These are phyloP conservation scores for Ridgeia piscesae DNA, from an alignment of 1,140 invertebrate species.

Conservation along the genomic window DNA sequence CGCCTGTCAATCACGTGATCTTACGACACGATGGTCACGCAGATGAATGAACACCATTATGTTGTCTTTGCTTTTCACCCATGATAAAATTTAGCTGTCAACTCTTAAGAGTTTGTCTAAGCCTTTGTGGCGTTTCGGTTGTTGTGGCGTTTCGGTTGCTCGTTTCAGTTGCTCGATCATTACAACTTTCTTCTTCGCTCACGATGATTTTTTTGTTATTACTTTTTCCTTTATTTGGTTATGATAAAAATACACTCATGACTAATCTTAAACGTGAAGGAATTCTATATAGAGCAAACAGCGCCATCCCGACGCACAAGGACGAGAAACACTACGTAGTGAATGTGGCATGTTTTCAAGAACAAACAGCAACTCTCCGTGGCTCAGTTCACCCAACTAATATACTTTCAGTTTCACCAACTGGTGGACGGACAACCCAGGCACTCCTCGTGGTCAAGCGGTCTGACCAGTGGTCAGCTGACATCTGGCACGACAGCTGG, in stretches of 20 bases:
- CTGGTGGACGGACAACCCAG: not conserved
- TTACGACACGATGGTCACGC: not conserved
- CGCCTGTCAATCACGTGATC: not conserved
- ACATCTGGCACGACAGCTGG: not conserved
- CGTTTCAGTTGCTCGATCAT: not conserved
- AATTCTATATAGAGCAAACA: not conserved
- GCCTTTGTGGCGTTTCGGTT: no score
- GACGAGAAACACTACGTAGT: no score
- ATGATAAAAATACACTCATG: no score
- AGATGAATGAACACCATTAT: no score
- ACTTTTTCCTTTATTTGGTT: no score
- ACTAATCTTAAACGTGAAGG: no score
- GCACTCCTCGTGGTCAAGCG: not conserved
- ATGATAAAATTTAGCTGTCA: no score
- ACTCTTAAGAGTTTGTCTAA: no score
- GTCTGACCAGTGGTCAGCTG: not conserved
- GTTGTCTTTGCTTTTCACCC: no score
- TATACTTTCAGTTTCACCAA: not conserved
- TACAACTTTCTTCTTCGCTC: not conserved
- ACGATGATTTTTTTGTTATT: not conserved
- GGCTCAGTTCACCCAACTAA: not conserved
- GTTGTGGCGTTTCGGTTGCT: no score
- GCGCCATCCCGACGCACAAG: no score
- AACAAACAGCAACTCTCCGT: not conserved
- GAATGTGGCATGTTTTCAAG: not conserved